phyloP scores from a whole-genome alignment of 2,888 invertebrate genomes.

The Nomada flava region DNA sequence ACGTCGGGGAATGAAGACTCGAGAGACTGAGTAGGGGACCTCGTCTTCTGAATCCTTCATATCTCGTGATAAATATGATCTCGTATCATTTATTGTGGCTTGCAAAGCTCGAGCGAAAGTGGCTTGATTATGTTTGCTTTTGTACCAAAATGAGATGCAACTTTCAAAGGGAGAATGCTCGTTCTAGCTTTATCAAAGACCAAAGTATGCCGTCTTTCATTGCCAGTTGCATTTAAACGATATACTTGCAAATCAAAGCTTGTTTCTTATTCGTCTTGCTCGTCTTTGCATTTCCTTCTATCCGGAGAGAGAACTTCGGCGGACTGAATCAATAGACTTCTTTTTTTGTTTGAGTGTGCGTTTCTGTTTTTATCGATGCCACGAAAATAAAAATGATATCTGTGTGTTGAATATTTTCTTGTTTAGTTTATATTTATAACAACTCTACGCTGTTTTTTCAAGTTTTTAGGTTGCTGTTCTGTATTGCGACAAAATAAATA shows the following conservation, averaged over 20 bases:
- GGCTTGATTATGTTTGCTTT: slow-evolving; percentile 70
- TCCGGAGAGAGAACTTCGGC: not conserved
- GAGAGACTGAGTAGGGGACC: slow-evolving; percentile 35
- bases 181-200: slow-evolving; percentile 41
- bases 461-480: too few species aligned
- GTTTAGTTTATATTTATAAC: too few species aligned
- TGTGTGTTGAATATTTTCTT: too few species aligned
- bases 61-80: slow-evolving; percentile 71
- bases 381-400: too few species aligned
- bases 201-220: slow-evolving; percentile 16
- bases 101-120: slow-evolving; percentile 56
- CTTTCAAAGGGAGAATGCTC: slow-evolving; percentile 40
- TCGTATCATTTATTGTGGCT: slow-evolving; percentile 72
- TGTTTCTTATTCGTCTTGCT: not conserved
- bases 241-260: slow-evolving; percentile 31
- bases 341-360: too few species aligned
- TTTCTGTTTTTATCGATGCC: too few species aligned
- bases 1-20: slow-evolving; percentile 24
- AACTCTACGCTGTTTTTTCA: too few species aligned
- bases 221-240: slow-evolving; percentile 21
- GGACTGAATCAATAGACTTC: too few species aligned
- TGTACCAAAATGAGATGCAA: slow-evolving; percentile 65
- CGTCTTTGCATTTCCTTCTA: not conserved
- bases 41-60: slow-evolving; percentile 69
- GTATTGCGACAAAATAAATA: too few species aligned